Evolutionary conservation across 2,113 vertebrate species (phyloP).

Genomic region (Lutjanus erythropterus): DNA sequence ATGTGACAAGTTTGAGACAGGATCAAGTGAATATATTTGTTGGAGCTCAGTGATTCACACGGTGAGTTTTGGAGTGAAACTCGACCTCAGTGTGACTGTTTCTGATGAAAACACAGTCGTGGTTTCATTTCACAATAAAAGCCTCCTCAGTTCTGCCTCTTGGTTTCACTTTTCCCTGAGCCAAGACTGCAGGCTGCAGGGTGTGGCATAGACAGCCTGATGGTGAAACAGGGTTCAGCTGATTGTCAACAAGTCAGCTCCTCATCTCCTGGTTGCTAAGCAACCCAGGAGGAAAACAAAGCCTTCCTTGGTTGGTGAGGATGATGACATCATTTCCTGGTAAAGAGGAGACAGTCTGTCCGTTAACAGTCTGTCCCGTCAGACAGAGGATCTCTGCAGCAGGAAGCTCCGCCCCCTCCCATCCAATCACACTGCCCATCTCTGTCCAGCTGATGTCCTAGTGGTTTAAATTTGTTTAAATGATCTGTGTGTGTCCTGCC

Average conservation of each 20-base stretch:
- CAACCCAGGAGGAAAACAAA: not conserved
- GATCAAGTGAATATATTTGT: no score
- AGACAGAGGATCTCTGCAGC: not conserved
- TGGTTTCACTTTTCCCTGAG: not conserved
- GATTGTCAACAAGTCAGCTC: not conserved
- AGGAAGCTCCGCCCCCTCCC: not conserved
- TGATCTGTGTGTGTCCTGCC: not conserved
- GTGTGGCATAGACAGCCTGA: not conserved
- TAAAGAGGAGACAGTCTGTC: not conserved
- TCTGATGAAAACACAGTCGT: no score
- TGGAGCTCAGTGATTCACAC: no score
- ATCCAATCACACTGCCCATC: not conserved
- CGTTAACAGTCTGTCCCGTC: no score
- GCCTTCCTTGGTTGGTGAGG: no score
- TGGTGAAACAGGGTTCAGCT: not conserved
- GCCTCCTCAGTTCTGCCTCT: not conserved
- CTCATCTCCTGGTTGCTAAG: not conserved
- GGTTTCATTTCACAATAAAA: not conserved
- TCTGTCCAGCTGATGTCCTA: not conserved
- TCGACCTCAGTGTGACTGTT: no score
- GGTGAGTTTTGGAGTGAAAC: no score
- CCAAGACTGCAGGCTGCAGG: not conserved
- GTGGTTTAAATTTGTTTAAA: not conserved
- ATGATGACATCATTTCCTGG: constrained; percentile 1
- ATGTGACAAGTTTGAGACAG: no score